Conservation (phyloP, 2,888 invertebrate genomes). For the Ophonus ardosiacus region DNA sequence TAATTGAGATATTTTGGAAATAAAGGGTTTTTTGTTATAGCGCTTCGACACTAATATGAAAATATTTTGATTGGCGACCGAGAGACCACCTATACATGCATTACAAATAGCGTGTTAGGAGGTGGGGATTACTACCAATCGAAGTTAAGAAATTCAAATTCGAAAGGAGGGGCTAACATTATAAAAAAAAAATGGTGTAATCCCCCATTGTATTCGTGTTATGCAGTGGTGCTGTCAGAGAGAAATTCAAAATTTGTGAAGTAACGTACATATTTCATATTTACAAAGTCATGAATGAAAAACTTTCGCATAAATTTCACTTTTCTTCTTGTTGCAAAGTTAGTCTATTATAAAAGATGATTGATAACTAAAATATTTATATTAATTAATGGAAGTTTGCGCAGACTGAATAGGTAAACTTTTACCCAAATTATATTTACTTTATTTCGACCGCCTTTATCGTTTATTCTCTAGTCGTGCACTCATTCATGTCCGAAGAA, state of each 20-base stretch:
- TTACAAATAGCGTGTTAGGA: too few species aligned
- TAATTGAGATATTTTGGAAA: too few species aligned
- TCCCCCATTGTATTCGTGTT: too few species aligned
- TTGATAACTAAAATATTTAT: conserved; percentile 57
- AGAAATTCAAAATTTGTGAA: not conserved
- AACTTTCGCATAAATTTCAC: not conserved
- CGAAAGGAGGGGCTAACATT: too few species aligned
- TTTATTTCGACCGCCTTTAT: not conserved
- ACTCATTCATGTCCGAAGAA: not conserved
- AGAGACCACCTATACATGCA: too few species aligned
- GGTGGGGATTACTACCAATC: too few species aligned
- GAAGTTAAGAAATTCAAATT: too few species aligned
- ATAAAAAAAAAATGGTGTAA: too few species aligned
- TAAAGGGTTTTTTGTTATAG: too few species aligned
- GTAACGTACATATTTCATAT: not conserved
- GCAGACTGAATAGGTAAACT: conserved; percentile 33
- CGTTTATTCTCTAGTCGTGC: not conserved
- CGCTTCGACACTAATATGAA: too few species aligned
- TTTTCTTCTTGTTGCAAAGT: conserved; percentile 40
- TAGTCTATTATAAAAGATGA: conserved; percentile 27
- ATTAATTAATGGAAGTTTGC: conserved; percentile 52
- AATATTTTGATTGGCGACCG: too few species aligned
- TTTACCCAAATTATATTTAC: conserved; percentile 41
- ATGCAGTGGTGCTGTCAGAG: not conserved
- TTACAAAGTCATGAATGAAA: conserved; percentile 13